Conservation (phyloP, 2,888 invertebrate species). For the Pollenia griseotomentosa region DNA sequence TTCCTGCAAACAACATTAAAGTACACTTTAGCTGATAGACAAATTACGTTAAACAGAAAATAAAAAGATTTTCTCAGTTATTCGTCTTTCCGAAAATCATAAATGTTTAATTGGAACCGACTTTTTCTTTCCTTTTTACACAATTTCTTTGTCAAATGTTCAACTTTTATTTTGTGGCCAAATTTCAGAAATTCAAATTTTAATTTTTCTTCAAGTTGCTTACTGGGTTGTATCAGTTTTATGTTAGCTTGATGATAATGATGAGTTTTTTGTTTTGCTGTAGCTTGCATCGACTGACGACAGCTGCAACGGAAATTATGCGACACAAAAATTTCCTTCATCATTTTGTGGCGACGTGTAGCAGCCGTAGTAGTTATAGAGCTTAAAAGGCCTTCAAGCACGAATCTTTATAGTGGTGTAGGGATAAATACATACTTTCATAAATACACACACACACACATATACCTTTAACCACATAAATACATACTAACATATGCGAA, state of each 20-base stretch:
- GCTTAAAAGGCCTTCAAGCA: constrained; percentile 38
- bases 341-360: constrained; percentile 54
- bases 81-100: too few relatives aligned
- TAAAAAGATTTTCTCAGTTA: too few relatives aligned
- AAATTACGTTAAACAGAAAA: too few relatives aligned
- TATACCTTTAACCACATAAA: neutral
- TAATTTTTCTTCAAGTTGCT: neutral
- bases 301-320: constrained; percentile 72
- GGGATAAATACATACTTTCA: neutral
- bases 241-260: constrained; percentile 31
- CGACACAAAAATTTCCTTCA: constrained; percentile 69
- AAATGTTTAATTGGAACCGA: too few relatives aligned
- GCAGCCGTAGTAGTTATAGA: constrained; percentile 9
- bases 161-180: neutral
- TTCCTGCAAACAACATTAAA: too few relatives aligned
- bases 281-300: constrained; percentile 32
- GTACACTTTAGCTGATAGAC: too few relatives aligned
- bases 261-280: constrained; percentile 13
- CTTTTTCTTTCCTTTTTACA: too few relatives aligned
- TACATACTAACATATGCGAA: neutral
- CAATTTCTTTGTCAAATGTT: neutral
- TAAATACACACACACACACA: neutral
- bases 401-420: neutral
- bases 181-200: neutral
- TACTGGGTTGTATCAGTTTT: constrained; percentile 14